Conservation (phyloP, 37 sponge, comb jelly and placozoan genomes). For the Hormiphora californensis region DNA sequence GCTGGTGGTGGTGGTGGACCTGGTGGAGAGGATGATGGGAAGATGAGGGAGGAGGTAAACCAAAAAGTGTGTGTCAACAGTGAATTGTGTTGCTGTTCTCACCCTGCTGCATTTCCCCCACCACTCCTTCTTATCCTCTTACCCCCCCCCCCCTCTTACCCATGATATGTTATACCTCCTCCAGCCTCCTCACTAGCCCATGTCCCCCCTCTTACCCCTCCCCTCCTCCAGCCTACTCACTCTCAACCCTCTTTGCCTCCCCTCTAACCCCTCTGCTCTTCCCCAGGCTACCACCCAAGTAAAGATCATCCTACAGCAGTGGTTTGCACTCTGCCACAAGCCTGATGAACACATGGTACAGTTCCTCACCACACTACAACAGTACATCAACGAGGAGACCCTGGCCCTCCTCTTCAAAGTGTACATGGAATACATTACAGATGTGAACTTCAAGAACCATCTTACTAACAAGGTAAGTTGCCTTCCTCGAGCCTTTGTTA, state of each 20-base stretch:
- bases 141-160: not conserved
- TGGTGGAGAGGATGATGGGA: not conserved
- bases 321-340: conserved; percentile 37
- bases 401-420: conserved; percentile 57
- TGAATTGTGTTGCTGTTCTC: not conserved
- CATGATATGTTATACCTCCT: not conserved
- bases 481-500: too few relatives aligned
- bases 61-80: not conserved
- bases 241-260: not conserved
- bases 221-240: not conserved
- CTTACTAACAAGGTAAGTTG: conserved; percentile 30
- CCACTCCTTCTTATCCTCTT: not conserved
- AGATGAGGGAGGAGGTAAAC: conserved; percentile 33
- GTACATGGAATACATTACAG: conserved; percentile 43
- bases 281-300: conserved; percentile 9
- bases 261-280: not conserved
- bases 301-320: conserved; percentile 52
- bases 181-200: not conserved
- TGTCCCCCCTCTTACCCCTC: not conserved
- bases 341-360: conserved; percentile 27
- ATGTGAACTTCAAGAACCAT: conserved; percentile 49
- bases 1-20: too few relatives aligned
- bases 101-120: not conserved
- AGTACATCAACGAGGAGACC: conserved; percentile 72
- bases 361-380: not conserved